These are phyloP conservation scores for Pomatostomus ruficeps DNA, from an alignment of 2,113 vertebrate genomes.

Conservation along the genomic window DNA sequence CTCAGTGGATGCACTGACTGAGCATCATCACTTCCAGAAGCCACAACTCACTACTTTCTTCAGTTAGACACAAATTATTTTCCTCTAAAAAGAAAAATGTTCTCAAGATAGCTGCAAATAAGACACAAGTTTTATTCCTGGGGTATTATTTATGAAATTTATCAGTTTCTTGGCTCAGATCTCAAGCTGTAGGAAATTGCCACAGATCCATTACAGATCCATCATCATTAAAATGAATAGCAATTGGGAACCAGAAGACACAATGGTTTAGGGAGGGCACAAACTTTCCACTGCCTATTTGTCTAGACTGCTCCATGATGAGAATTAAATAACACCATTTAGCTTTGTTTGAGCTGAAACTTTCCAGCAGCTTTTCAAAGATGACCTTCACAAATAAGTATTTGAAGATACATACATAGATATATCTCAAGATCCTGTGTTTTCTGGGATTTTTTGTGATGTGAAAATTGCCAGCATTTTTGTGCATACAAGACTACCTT, in stretches of 20 bases:
- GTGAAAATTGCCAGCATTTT: background rate
- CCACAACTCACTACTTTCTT: background rate
- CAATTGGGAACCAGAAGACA: constrained; percentile 4
- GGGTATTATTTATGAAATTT: constrained; percentile 12
- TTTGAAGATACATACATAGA: background rate
- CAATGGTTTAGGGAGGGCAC: background rate
- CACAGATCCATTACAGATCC: background rate
- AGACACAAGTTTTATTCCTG: background rate
- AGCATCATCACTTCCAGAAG: background rate
- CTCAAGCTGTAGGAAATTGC: background rate
- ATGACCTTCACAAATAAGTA: background rate
- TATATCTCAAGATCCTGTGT: background rate
- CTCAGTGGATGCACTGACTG: background rate
- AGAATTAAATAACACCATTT: background rate
- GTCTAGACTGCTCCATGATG: constrained; percentile 11
- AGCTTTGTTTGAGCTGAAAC: background rate
- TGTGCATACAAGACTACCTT: background rate
- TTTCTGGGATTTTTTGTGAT: background rate
- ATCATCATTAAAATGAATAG: constrained; percentile 19
- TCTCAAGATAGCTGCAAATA: background rate
- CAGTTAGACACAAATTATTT: background rate
- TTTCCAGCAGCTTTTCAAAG: background rate
- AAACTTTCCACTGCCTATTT: background rate
- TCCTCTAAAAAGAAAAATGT: background rate
- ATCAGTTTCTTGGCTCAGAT: background rate